A percentile compares a stretch with the other conserved stretches of the same genome.
Evolutionary conservation across 23 tunicate genomes (phyloP).

Genomic region (Styela clava): DNA sequence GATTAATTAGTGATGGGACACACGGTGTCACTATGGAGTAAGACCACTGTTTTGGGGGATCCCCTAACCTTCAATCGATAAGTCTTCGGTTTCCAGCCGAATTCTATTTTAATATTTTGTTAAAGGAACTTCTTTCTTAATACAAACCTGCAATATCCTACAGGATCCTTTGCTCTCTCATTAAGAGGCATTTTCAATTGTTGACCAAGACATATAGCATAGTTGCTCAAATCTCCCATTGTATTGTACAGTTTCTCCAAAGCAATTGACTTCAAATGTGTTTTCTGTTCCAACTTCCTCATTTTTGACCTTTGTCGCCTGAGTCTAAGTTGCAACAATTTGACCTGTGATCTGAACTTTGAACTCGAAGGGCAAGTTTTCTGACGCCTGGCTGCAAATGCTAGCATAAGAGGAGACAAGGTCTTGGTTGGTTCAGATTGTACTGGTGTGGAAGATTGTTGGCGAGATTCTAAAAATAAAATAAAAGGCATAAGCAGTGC

Average conservation of each 20-base stretch:
- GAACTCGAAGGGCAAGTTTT: not conserved
- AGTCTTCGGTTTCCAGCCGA: too few relatives aligned
- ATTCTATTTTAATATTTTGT: too few relatives aligned
- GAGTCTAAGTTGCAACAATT: not conserved
- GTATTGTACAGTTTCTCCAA: not conserved
- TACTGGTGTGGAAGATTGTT: not conserved
- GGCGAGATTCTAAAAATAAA: not conserved
- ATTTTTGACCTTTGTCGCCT: not conserved
- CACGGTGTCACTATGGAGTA: too few relatives aligned
- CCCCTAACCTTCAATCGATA: too few relatives aligned
- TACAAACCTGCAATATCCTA: not conserved
- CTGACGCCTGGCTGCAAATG: not conserved
- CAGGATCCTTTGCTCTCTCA: not conserved
- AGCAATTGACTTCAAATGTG: slow-evolving; percentile 8
- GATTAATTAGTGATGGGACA: too few relatives aligned
- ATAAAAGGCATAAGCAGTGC: too few relatives aligned
- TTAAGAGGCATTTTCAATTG: not conserved
- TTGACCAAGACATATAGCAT: not conserved
- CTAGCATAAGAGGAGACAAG: not conserved
- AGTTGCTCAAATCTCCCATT: not conserved
- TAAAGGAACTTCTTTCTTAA: too few relatives aligned
- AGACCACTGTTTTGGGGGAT: too few relatives aligned
- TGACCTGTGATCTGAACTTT: not conserved
- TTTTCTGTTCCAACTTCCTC: not conserved
- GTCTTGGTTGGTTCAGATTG: not conserved